Evolutionary conservation across 2,888 invertebrate genomes (phyloP).

Genomic region (Drosophila algonquin): DNA sequence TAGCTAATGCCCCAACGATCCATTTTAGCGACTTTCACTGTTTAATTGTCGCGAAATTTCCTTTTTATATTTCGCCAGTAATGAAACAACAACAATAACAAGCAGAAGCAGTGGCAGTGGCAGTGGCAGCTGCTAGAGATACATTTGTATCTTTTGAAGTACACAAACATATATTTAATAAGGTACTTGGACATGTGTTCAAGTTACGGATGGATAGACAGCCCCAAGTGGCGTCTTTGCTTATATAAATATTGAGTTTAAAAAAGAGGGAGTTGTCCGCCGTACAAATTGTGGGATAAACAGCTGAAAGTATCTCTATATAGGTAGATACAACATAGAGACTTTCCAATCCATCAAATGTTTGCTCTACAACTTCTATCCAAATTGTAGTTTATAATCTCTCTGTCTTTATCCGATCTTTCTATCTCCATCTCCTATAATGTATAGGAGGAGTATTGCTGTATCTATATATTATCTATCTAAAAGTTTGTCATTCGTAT

Average conservation of each 20-base stretch:
- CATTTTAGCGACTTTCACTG: conserved; percentile 68
- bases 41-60: conserved; percentile 74
- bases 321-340: no score
- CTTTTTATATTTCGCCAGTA: neutral
- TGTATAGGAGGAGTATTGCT: no score
- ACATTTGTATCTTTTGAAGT: conserved; percentile 29
- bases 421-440: no score
- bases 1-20: conserved; percentile 46
- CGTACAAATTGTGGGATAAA: no score
- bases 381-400: no score
- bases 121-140: neutral
- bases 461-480: no score
- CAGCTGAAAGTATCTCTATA: neutral
- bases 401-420: no score
- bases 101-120: conserved; percentile 1
- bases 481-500: no score
- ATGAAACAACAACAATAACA: neutral
- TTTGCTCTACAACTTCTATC: no score
- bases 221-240: conserved; percentile 2
- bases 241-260: neutral
- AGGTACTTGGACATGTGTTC: conserved; percentile 19
- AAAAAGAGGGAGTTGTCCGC: no score
- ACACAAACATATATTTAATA: neutral
- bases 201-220: neutral
- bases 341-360: no score